Base-by-base conservation (phyloP, 2,888 invertebrate genomes). In the Nematopogon swammerdamellus region DNA sequence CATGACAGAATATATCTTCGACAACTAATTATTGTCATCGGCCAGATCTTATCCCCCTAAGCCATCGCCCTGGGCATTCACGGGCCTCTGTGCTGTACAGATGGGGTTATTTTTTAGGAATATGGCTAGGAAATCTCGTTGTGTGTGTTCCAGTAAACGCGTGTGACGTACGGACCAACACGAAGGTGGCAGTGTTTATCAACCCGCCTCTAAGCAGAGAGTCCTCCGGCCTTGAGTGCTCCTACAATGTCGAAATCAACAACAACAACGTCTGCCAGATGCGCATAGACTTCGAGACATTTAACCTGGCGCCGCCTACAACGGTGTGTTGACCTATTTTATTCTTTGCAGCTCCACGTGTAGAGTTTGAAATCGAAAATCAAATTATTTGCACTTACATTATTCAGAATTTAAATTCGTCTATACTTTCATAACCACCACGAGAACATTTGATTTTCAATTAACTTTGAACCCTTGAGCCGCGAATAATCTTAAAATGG, bases 261-360 rank as follows among this genome's bases (percentile, higher is more conserved):
- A 84, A 82, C 58, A 75, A 79, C 55, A 82, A 84, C 45, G 79
- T 85, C 5, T 85, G 85, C 55, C 84, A 85, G 59, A 69, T 84
- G 64, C 73, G 84, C 50, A 72, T 85, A 2, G 84, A 85, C 61
- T 82, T 84, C 51, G 82, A 83, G 52, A 74, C 77, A 16, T 81
- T 85, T 59, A 74, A 75, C 52, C 60, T 84, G 1, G 81, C 81
- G 0, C 73, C 72, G 1, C 81, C 75, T 1, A 73, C 72, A 3
- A 73, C 72, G 19, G 80, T 79, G 14, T 70, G 69, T 60, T 36
- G n/a, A 6, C 14, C 25, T 11, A 6, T 4, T 43, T 43, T 17
- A 17, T 43, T 43, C 8, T 6, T 25, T 25, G 4, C 25, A 25
- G 8, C 25, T 8, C 25, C 8, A 6, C 4, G n/a, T n/a, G n/a